These are phyloP conservation scores for Trichogramma pretiosum DNA, from an alignment of 1,140 invertebrate species.

Conservation along the genomic window DNA sequence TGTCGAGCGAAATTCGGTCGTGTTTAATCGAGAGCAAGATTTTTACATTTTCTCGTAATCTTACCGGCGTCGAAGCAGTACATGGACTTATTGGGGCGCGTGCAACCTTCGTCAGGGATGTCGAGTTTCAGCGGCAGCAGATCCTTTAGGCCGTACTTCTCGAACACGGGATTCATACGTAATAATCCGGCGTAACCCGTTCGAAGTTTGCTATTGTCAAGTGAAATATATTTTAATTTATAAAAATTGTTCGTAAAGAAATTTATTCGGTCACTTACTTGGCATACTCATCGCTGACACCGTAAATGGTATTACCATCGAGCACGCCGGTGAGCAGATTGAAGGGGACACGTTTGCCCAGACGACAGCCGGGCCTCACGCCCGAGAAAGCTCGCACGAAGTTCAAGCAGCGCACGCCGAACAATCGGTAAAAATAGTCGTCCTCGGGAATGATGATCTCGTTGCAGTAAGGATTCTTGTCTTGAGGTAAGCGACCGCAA, in stretches of 20 bases:
- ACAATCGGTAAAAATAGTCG: constrained; percentile 84
- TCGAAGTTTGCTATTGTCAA: constrained; percentile 62
- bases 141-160: constrained; percentile 80
- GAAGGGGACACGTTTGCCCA: constrained; percentile 70
- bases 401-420: constrained; percentile 75
- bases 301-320: constrained; percentile 79
- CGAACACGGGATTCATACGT: constrained; percentile 81
- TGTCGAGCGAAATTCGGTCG: constrained; percentile 24
- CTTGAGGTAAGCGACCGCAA: constrained; percentile 64
- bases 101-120: constrained; percentile 88
- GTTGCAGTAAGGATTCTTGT: constrained; percentile 84
- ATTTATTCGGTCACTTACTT: no score
- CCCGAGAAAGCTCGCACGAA: constrained; percentile 81
- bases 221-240: no score
- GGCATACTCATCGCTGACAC: constrained; percentile 66
- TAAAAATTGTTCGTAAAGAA: no score
- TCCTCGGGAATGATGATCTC: constrained; percentile 82
- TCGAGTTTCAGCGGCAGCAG: constrained; percentile 81
- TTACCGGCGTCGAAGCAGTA: constrained; percentile 85
- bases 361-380: constrained; percentile 69
- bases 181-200: constrained; percentile 69
- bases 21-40: background rate
- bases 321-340: constrained; percentile 75
- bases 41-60: no score
- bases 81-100: constrained; percentile 75